phyloP scores from a whole-genome alignment of 1,140 invertebrate genomes.

The Platyscapa corneri region DNA sequence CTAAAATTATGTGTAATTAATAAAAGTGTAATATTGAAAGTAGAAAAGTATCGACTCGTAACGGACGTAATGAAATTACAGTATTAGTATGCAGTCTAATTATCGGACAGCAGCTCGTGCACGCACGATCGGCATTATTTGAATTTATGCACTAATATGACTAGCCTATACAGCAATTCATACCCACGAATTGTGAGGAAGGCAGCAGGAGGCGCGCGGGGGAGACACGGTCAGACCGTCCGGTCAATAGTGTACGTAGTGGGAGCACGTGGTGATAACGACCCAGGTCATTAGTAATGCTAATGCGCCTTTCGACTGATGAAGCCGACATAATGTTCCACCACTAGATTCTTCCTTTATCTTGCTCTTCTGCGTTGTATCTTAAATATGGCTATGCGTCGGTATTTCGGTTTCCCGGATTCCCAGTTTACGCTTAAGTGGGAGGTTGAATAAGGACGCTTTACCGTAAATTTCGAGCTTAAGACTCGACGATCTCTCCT shows the following conservation, averaged over 20 bases:
- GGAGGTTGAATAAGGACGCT: constrained; percentile 20
- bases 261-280: constrained; percentile 65
- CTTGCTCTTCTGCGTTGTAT: background rate
- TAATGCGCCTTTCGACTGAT: constrained; percentile 69
- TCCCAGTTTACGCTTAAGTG: background rate
- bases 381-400: constrained; percentile 7
- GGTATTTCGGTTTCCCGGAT: background rate
- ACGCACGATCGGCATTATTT: constrained; percentile 15
- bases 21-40: too few species aligned
- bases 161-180: background rate
- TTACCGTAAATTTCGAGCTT: constrained; percentile 45
- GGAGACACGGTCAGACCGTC: background rate
- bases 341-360: constrained; percentile 5
- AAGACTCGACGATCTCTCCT: constrained; percentile 4
- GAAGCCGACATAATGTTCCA: constrained; percentile 54
- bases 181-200: background rate
- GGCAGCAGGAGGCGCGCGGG: too few species aligned
- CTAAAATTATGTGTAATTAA: too few species aligned
- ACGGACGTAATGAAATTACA: too few species aligned
- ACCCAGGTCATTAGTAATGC: constrained; percentile 69
- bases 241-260: background rate
- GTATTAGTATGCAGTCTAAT: background rate
- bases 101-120: background rate
- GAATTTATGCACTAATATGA: constrained; percentile 34
- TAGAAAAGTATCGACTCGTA: too few species aligned